Conservation (phyloP, 2,888 invertebrate species). For the Cynaeus angustus region DNA sequence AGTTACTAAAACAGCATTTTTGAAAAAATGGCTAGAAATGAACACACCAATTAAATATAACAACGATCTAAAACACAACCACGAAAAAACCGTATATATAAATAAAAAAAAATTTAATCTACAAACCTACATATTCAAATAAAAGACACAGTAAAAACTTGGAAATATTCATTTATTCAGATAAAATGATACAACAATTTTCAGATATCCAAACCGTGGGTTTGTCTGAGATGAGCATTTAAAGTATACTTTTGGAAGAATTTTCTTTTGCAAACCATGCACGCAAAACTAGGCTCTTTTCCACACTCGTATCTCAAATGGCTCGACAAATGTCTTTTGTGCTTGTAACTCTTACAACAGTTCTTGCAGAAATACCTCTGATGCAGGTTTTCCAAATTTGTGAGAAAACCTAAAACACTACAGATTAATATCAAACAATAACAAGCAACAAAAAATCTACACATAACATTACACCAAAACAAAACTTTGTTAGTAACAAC, state of each 20-base stretch:
- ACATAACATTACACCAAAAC: conserved; percentile 3
- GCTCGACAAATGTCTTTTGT: conserved; percentile 43
- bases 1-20: too few relatives aligned
- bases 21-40: too few relatives aligned
- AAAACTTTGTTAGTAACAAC: conserved; percentile 11
- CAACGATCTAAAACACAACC: too few relatives aligned
- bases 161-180: background rate
- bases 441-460: conserved; percentile 22
- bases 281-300: conserved; percentile 71
- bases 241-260: conserved; percentile 63
- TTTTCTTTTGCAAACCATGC: conserved; percentile 67
- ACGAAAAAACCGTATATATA: too few relatives aligned
- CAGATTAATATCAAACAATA: conserved; percentile 16
- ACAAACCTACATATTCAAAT: too few relatives aligned
- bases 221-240: conserved; percentile 55
- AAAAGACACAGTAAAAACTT: too few relatives aligned
- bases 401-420: conserved; percentile 38
- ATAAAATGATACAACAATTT: conserved; percentile 3
- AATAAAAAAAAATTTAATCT: too few relatives aligned
- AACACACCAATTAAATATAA: too few relatives aligned
- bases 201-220: conserved; percentile 43
- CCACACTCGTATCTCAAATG: conserved; percentile 70
- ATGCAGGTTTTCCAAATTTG: conserved; percentile 14
- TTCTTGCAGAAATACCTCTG: conserved; percentile 45
- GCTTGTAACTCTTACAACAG: conserved; percentile 46